Conservation (phyloP, 2,797 vertebrate genomes). For the Chromobotia macracanthus region DNA sequence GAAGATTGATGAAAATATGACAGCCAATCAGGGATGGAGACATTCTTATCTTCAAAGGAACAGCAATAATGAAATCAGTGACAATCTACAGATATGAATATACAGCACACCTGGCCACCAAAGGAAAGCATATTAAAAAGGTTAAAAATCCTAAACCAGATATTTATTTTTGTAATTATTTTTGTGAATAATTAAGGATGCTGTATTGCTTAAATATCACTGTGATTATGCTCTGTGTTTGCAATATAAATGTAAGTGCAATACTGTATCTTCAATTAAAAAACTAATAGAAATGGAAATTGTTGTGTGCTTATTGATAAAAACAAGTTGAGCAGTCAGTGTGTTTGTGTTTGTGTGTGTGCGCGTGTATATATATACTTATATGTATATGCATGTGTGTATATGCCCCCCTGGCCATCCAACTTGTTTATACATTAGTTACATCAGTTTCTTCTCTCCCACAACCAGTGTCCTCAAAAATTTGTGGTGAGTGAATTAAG, state of each 20-base stretch:
- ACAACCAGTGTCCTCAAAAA: neutral
- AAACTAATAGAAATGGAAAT: neutral
- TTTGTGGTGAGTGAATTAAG: neutral
- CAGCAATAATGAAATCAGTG: neutral
- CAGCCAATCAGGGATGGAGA: neutral
- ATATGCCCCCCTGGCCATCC: too few relatives aligned
- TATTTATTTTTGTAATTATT: conserved; percentile 37
- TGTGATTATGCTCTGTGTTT: neutral
- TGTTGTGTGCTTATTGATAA: neutral
- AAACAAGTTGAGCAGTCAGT: neutral
- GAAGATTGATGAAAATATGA: conserved; percentile 2
- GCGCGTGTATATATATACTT: too few relatives aligned
- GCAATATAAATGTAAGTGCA: neutral
- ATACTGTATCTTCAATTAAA: neutral
- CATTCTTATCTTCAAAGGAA: neutral
- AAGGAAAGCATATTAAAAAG: neutral
- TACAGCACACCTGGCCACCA: neutral
- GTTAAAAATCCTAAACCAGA: conserved; percentile 19
- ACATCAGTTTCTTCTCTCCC: neutral
- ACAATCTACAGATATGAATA: neutral
- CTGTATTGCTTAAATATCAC: neutral
- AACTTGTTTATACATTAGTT: neutral
- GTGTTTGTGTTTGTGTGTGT: neutral
- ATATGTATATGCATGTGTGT: too few relatives aligned
- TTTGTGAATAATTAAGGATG: neutral